These are phyloP conservation scores for Eilema caniola DNA, from an alignment of 2,888 invertebrate genomes.

Conservation along the genomic window DNA sequence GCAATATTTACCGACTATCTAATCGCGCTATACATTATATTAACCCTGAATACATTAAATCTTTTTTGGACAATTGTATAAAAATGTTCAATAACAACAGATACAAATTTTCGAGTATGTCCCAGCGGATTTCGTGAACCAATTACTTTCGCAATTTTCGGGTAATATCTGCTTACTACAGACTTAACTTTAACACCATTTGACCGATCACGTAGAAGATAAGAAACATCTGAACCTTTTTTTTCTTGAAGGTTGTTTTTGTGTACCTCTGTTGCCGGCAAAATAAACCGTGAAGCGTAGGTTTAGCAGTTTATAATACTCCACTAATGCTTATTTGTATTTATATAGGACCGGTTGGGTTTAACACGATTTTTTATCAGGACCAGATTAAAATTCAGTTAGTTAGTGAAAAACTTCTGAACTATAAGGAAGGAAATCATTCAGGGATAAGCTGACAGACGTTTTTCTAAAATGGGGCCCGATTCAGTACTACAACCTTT, in stretches of 20 bases:
- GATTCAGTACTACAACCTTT: no score
- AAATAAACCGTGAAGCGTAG: background rate
- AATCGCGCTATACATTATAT: no score
- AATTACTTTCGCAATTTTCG: background rate
- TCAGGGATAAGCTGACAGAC: no score
- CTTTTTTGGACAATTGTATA: no score
- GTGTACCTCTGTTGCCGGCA: background rate
- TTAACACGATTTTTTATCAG: no score
- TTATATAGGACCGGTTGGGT: background rate
- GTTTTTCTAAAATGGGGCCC: no score
- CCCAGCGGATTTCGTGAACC: background rate
- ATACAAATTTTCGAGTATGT: background rate
- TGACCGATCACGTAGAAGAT: background rate
- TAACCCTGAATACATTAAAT: no score
- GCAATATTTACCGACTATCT: no score
- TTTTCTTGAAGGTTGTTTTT: background rate
- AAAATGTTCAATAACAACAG: background rate
- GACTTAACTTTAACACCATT: background rate
- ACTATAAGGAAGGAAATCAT: no score
- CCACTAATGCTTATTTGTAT: background rate
- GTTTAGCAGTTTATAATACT: background rate
- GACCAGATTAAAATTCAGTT: no score
- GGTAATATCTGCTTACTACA: background rate
- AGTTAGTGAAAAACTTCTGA: no score
- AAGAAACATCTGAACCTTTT: background rate